These are phyloP conservation scores for Crotalus helleri DNA, from an alignment of 2,113 vertebrate species.

Conservation along the genomic window DNA sequence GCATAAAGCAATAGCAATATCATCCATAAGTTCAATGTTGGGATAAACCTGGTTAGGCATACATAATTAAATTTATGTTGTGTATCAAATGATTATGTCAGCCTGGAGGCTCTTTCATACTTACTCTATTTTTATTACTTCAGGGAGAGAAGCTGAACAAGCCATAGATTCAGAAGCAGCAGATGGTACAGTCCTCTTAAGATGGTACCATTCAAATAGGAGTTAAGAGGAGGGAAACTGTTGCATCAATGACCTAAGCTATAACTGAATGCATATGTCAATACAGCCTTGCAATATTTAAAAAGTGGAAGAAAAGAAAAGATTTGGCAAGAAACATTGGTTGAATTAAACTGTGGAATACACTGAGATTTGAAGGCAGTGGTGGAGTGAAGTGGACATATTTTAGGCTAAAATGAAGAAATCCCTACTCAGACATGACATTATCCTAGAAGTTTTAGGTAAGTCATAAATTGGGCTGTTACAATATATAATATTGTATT, in stretches of 20 bases:
- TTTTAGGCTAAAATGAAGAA: background rate
- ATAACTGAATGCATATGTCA: background rate
- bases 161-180: background rate
- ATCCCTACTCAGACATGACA: background rate
- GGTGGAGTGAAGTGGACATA: background rate
- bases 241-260: background rate
- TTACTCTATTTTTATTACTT: background rate
- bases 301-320: background rate
- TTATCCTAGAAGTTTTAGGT: background rate
- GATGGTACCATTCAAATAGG: background rate
- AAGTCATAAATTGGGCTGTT: background rate
- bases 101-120: background rate
- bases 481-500: background rate
- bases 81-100: slow-evolving; percentile 11
- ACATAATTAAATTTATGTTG: background rate
- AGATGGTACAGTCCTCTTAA: background rate
- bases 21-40: slow-evolving; percentile 11
- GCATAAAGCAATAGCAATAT: background rate
- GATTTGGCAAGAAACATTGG: background rate
- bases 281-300: background rate
- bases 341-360: background rate
- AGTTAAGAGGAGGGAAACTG: background rate
- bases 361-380: background rate
- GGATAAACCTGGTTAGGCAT: background rate
- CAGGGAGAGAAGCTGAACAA: background rate